Conservation (phyloP, 2,113 vertebrate species). For the Labeo catla region DNA sequence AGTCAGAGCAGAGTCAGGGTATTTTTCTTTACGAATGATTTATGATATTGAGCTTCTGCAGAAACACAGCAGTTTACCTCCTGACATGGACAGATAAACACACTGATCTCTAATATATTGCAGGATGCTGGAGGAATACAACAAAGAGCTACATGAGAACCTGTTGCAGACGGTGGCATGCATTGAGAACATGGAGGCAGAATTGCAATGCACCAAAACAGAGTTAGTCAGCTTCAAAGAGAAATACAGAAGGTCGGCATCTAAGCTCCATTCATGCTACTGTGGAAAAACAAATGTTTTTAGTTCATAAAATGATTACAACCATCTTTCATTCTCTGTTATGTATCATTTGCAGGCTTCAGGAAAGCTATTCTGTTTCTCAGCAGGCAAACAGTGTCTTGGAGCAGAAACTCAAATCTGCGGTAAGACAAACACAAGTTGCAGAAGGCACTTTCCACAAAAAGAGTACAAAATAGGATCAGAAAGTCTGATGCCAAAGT, state of each 20-base stretch:
- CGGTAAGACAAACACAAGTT: constrained; percentile 67
- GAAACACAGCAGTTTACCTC: not conserved
- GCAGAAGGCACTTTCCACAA: not conserved
- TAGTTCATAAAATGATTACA: not conserved
- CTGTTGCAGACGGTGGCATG: constrained; percentile 73
- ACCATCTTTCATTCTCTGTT: not conserved
- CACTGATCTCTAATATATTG: constrained; percentile 33
- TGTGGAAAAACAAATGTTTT: not conserved
- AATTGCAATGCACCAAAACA: constrained; percentile 72
- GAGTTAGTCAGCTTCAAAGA: constrained; percentile 73
- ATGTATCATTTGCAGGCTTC: constrained; percentile 67
- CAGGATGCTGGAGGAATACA: constrained; percentile 75
- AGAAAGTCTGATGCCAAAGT: not conserved
- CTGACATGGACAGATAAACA: constrained; percentile 1
- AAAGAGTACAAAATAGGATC: not conserved
- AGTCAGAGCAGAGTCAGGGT: not conserved
- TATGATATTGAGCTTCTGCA: not conserved
- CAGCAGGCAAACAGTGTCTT: constrained; percentile 70
- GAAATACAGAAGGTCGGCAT: constrained; percentile 73
- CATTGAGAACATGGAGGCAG: constrained; percentile 75
- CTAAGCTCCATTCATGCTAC: not conserved
- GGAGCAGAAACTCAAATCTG: constrained; percentile 74
- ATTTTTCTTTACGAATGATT: not conserved
- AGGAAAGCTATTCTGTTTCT: constrained; percentile 72
- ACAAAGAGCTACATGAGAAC: constrained; percentile 75